Evolutionary conservation across 2,113 vertebrate species (phyloP), one percentile per base, ranked within the genome.

Genomic region (Seriola dumerili): DNA sequence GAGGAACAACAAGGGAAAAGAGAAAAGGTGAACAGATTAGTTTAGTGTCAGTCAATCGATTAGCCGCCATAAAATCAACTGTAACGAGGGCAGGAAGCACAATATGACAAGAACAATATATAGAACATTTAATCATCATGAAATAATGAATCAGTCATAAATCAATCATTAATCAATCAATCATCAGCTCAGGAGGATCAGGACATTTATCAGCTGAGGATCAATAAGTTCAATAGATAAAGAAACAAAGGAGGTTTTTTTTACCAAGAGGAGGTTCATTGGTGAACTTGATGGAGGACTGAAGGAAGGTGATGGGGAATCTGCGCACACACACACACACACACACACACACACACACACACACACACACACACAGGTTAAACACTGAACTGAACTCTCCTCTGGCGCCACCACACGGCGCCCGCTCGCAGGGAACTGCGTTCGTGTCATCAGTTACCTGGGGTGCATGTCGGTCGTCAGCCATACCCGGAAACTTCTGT

Each of bases 221-320:
- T 6, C 4, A 36, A 6, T 36, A 36, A 6, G 34, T 36, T 36
- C 34, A 36, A 36, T 36, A 36, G 6, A 36, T 36, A 36, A 36
- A 36, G 4, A 29, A 29, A 29, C 29, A 29, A 29, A 36, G 34
- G 34, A 36, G 34, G 29, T 29, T 38, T 48, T 10, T 83, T 76
- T 77, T 93, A 97, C 96, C 96, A 59, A 96, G 96, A 50, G 97
- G 97, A 67, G 96, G 94, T 42, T 97, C 97, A 46, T 97, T 97
- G 81, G 96, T 96, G 91, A 96, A 97, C 91, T 97, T 97, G 88
- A 97, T 95, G 70, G 96, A 96, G 1, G 95, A 95, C 78, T 97
- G 96, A 36, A 97, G 93, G 80, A 97, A 91, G 73, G 91, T 96
- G 91, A 97, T 97, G 76, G 96, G 96, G 86, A 97, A 97, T 1